These are phyloP conservation scores for Nothura maculosa DNA, from an alignment of 2,797 vertebrate genomes.

Conservation along the genomic window DNA sequence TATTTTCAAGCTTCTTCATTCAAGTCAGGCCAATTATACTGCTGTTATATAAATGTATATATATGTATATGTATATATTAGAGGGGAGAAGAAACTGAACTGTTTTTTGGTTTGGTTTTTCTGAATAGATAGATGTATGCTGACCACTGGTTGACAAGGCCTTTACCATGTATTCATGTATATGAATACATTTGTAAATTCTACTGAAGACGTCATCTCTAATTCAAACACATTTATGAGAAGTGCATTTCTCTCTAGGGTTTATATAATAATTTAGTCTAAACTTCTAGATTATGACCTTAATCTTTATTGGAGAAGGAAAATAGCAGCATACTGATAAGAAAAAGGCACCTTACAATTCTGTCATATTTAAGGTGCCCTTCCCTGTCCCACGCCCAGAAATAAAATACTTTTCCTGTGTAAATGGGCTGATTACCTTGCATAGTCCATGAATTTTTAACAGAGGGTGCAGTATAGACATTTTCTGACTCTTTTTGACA, in stretches of 20 bases:
- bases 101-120: background rate
- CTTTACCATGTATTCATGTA: background rate
- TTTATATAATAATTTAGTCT: background rate
- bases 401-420: background rate
- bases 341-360: background rate
- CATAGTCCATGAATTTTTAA: background rate
- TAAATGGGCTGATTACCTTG: slow-evolving; percentile 20
- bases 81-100: background rate
- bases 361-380: background rate
- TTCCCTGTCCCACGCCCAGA: background rate
- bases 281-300: background rate
- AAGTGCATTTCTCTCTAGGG: background rate
- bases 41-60: background rate
- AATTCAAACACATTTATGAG: background rate
- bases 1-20: background rate
- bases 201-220: background rate
- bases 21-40: background rate
- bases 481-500: background rate
- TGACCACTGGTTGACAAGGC: rapidly evolving
- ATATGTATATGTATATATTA: too few relatives aligned
- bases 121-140: background rate
- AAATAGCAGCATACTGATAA: background rate
- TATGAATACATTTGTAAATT: background rate
- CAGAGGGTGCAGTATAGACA: background rate
- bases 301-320: background rate